Percentiles rank a stretch among this genome's conserved stretches.
These are phyloP conservation scores for Archips crataeganus DNA, from an alignment of 2,888 invertebrate species.

Conservation along the genomic window DNA sequence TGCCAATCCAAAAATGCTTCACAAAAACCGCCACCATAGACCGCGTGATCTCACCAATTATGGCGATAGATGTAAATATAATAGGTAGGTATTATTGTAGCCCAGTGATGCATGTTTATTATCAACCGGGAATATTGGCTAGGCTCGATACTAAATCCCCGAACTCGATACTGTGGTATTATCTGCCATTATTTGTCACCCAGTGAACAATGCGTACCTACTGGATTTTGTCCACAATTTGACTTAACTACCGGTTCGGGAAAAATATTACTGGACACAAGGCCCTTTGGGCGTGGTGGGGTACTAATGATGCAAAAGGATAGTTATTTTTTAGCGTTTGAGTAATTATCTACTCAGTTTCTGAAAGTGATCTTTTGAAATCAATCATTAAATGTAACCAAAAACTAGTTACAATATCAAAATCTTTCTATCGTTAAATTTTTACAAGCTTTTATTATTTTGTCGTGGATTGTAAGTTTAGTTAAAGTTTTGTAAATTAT, in stretches of 20 bases:
- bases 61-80: slow-evolving; percentile 12
- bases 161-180: slow-evolving; percentile 84
- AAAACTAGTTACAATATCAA: too few relatives aligned
- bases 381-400: not conserved
- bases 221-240: slow-evolving; percentile 67
- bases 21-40: not conserved
- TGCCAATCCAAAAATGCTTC: too few relatives aligned
- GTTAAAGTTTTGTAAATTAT: too few relatives aligned
- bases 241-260: slow-evolving; percentile 10
- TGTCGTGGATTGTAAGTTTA: too few relatives aligned
- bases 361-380: not conserved
- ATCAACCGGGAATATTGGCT: slow-evolving; percentile 82
- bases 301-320: not conserved
- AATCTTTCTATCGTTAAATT: too few relatives aligned
- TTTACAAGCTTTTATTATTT: too few relatives aligned
- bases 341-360: not conserved
- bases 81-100: slow-evolving; percentile 46
- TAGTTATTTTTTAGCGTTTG: not conserved
- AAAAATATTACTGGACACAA: slow-evolving; percentile 12
- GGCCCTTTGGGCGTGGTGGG: not conserved
- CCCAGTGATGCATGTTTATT: slow-evolving; percentile 76
- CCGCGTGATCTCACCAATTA: slow-evolving; percentile 26
- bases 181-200: slow-evolving; percentile 85
- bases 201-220: slow-evolving; percentile 77
- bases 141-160: slow-evolving; percentile 81